These are phyloP conservation scores for Heterodera filipjevi DNA, from an alignment of 2,888 invertebrate genomes.

Conservation along the genomic window DNA sequence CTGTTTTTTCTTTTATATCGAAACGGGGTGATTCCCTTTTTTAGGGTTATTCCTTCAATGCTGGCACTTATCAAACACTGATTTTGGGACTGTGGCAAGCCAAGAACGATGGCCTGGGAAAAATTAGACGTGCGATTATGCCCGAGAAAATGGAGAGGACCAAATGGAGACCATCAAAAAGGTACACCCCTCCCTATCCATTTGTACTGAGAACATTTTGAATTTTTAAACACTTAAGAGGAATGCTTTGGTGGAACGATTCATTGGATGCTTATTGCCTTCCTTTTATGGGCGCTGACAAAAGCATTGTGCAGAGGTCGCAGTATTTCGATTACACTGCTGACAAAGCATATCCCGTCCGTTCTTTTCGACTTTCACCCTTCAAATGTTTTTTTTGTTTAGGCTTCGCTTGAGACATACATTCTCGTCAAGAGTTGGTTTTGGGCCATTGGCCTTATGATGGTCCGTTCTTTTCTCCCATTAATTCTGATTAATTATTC, in stretches of 20 bases:
- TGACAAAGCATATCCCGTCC: slow-evolving; percentile 75
- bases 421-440: slow-evolving; percentile 72
- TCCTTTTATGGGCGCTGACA: slow-evolving; percentile 73
- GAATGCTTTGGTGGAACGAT: slow-evolving; percentile 56
- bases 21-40: too few relatives aligned
- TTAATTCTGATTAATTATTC: too few relatives aligned
- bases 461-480: slow-evolving; percentile 8
- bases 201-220: too few relatives aligned
- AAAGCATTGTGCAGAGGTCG: slow-evolving; percentile 72
- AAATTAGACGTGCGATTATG: slow-evolving; percentile 56
- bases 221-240: slow-evolving; percentile 42
- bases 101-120: slow-evolving; percentile 56
- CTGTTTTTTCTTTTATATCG: too few relatives aligned
- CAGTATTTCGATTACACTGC: slow-evolving; percentile 78
- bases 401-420: slow-evolving; percentile 72
- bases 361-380: slow-evolving; percentile 13
- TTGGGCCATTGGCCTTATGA: slow-evolving; percentile 69
- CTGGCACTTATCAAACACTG: slow-evolving; percentile 87
- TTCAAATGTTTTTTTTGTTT: slow-evolving; percentile 24
- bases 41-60: slow-evolving; percentile 74
- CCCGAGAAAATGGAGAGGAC: slow-evolving; percentile 53
- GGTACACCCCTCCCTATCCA: too few relatives aligned
- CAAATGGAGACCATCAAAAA: slow-evolving; percentile 44
- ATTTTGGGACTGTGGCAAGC: slow-evolving; percentile 74
- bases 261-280: slow-evolving; percentile 73